These are phyloP conservation scores for Carduelis carduelis DNA, from an alignment of 2,797 vertebrate species.

Conservation along the genomic window DNA sequence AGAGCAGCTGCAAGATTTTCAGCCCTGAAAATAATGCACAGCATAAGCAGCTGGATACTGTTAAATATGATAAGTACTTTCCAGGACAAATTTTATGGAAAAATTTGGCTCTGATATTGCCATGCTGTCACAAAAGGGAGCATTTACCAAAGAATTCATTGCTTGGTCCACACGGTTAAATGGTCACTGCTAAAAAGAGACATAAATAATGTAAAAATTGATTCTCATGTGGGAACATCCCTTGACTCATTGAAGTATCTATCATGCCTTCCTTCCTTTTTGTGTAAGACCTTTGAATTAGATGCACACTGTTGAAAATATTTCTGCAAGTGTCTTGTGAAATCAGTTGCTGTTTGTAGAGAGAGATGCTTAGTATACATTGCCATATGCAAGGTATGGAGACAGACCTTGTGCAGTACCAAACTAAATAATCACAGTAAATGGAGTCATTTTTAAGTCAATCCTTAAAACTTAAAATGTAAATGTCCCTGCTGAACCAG, in stretches of 20 bases:
- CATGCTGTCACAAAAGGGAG: neutral
- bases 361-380: neutral
- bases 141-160: neutral
- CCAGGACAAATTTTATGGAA: neutral
- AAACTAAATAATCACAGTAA: neutral
- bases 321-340: neutral
- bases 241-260: neutral
- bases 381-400: neutral
- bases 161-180: neutral
- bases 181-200: neutral
- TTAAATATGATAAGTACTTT: neutral
- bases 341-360: neutral
- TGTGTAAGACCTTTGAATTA: neutral
- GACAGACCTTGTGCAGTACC: neutral
- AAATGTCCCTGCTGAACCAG: neutral
- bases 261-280: neutral
- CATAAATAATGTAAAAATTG: conserved; percentile 15
- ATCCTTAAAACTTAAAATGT: neutral
- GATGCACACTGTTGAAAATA: neutral
- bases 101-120: neutral
- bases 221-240: neutral
- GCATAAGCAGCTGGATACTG: neutral
- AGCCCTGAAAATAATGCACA: neutral
- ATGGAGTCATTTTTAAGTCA: neutral
- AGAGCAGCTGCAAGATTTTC: neutral